Base-by-base conservation (phyloP, 1,140 invertebrate species). In the Macrobrachium nipponense region DNA sequence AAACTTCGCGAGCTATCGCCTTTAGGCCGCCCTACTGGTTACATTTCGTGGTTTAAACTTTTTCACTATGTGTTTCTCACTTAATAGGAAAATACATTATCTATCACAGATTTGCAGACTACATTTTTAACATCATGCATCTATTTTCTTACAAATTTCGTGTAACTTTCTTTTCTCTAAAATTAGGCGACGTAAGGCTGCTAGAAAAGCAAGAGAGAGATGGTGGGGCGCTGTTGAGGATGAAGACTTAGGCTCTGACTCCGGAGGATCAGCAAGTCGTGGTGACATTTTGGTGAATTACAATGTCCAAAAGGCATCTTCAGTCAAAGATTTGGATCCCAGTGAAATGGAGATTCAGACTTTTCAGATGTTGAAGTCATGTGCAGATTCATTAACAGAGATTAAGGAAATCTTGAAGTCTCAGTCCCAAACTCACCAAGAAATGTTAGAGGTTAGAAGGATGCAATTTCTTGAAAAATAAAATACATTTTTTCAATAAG, bases 211-310 rank as follows among this genome's bases (percentile, higher is more conserved):
- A 15, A 66, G 83, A 61, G 83, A 86, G 23, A 78, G 76, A 18
- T 86, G 83, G 83, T 86, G 83, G 83, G 83, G 83, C 18, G 83
- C 83, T 6, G 83, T 86, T 62, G 83, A 86, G n/a, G 83, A 86
- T n/a, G 77, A 72, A 6, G 83, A 86, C 64, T 0, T 86, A 6
- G 83, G 76, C 20, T 79, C 76, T n/a, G 83, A 86, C 64, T 72
- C 83, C 15, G 36, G 27, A 14, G 60, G 51, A 17, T 43, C n/a
- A 14, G 68, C 70, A 18, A 23, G 36, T 3, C 14, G 72, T n/a
- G 44, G 44, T 14, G 76, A 86, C 11, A 44, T 58, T 17, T 18
- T 18, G 2, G 17, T 44, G 59, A 58, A 61, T 11, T 75, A 58
- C 5, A 15, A 20, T 7, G n/a, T 68, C 11, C 17, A 12, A 3